Conservation (phyloP, 2,888 invertebrate genomes). For the Calephelis perditalis region DNA sequence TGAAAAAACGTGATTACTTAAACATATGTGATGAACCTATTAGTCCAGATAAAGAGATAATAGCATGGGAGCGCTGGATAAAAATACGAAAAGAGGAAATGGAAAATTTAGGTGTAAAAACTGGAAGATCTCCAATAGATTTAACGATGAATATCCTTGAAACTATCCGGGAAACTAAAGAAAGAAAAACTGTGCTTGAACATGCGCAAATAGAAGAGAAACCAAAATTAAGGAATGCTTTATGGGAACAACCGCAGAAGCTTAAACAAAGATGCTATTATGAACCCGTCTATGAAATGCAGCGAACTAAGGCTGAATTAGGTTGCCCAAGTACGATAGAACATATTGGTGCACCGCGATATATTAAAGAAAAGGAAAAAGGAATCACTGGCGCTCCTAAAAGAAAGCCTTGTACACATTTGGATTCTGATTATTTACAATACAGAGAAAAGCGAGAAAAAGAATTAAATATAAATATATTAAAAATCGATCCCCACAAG, state of each 20-base stretch:
- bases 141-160: slow-evolving; percentile 57
- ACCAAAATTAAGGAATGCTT: slow-evolving; percentile 40
- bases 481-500: slow-evolving; percentile 57
- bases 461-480: slow-evolving; percentile 42
- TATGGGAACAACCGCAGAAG: slow-evolving; percentile 53
- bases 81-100: slow-evolving; percentile 54
- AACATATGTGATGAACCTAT: slow-evolving; percentile 30
- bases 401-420: slow-evolving; percentile 36
- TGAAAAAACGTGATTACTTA: slow-evolving; percentile 28
- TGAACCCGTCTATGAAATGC: slow-evolving; percentile 53
- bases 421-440: slow-evolving; percentile 44
- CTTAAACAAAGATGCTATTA: slow-evolving; percentile 49
- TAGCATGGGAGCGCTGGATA: slow-evolving; percentile 65
- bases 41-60: slow-evolving; percentile 49
- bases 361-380: slow-evolving; percentile 52
- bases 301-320: slow-evolving; percentile 50
- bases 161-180: slow-evolving; percentile 49
- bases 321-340: slow-evolving; percentile 50
- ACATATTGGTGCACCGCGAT: slow-evolving; percentile 52
- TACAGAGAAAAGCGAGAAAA: slow-evolving; percentile 49
- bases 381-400: slow-evolving; percentile 43
- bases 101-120: slow-evolving; percentile 38
- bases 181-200: slow-evolving; percentile 53
- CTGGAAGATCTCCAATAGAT: slow-evolving; percentile 46
- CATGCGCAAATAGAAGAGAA: slow-evolving; percentile 52